A percentile compares a stretch with the other conserved stretches of the same genome.
phyloP scores from a whole-genome alignment of 2,113 vertebrate species.

The human (Homo sapiens) region DNA sequence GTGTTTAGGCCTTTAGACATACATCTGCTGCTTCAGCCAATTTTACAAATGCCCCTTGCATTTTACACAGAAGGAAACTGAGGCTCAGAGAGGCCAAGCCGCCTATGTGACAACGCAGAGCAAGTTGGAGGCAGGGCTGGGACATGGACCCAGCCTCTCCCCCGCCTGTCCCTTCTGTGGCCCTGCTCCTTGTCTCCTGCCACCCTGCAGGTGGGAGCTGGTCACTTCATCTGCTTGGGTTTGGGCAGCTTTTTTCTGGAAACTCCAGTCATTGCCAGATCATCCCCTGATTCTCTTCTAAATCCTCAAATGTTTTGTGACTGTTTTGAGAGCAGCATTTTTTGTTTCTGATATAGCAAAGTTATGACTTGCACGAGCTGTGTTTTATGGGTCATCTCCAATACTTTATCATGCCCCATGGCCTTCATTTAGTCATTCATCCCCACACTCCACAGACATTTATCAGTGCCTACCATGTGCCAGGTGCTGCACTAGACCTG shows the following conservation, averaged over 20 bases:
- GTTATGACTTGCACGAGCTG: background rate
- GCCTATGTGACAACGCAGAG: background rate
- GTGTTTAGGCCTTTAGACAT: background rate
- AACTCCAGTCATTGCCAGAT: background rate
- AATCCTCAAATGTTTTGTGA: conserved; percentile 14
- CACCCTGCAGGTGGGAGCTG: background rate
- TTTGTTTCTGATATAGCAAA: conserved; percentile 21
- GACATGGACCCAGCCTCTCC: background rate
- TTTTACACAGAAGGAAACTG: background rate
- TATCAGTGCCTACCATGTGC: background rate
- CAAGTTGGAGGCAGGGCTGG: background rate
- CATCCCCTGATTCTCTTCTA: background rate
- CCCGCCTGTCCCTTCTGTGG: background rate
- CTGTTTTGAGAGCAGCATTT: conserved; percentile 19
- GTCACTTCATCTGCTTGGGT: background rate
- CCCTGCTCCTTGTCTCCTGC: background rate
- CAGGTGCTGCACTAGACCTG: background rate
- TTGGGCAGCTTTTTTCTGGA: background rate
- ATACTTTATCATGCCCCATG: background rate
- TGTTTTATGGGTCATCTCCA: conserved; percentile 11
- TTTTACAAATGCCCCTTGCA: background rate
- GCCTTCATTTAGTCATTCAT: background rate
- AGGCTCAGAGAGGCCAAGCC: background rate
- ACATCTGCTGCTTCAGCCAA: background rate
- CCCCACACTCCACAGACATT: background rate